phyloP scores from a whole-genome alignment of 2,888 invertebrate genomes.

The Gymnosoma rotundatum region DNA sequence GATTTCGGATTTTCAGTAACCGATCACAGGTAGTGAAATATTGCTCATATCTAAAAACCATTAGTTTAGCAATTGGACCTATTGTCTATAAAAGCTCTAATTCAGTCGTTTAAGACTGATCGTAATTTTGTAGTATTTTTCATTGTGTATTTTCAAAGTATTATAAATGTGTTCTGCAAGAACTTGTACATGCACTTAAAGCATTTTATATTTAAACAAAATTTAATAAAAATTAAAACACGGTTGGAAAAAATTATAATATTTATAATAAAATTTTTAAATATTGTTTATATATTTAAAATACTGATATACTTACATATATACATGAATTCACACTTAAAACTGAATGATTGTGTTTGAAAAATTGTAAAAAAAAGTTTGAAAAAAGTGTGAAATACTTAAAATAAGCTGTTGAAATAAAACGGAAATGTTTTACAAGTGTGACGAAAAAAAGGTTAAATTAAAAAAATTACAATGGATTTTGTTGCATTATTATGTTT shows the following conservation, averaged over 20 bases:
- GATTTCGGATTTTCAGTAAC: no score
- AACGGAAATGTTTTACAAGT: slow-evolving; percentile 54
- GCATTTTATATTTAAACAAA: not conserved
- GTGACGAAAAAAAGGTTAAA: slow-evolving; percentile 4
- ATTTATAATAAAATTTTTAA: not conserved
- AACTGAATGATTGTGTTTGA: not conserved
- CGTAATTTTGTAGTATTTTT: not conserved
- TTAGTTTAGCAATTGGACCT: no score
- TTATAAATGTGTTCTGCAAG: not conserved
- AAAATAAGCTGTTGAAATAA: slow-evolving; percentile 61
- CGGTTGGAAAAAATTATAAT: not conserved
- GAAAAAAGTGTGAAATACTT: slow-evolving; percentile 41
- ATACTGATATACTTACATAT: not conserved
- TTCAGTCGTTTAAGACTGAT: not conserved
- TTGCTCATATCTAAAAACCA: no score
- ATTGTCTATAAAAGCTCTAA: no score
- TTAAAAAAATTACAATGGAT: not conserved
- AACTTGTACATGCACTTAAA: not conserved
- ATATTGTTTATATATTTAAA: no score
- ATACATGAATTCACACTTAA: not conserved
- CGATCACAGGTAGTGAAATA: no score
- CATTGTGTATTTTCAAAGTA: not conserved
- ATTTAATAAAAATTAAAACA: not conserved
- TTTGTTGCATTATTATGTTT: not conserved
- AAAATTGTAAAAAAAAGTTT: not conserved